These are phyloP conservation scores for Scytalopus superciliaris DNA, from an alignment of 2,113 vertebrate genomes.

Conservation along the genomic window DNA sequence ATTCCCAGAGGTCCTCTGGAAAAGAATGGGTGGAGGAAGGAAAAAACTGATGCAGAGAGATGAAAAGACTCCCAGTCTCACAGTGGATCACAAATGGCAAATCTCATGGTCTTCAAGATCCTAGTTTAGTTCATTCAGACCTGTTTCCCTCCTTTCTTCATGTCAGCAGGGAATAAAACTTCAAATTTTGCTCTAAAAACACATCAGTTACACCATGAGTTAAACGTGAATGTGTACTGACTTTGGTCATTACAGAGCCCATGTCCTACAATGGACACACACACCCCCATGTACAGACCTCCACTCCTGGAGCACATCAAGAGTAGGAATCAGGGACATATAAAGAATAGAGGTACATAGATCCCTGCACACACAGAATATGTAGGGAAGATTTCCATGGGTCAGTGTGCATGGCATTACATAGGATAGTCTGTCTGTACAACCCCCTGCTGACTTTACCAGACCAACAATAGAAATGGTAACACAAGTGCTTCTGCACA, in stretches of 20 bases:
- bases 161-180: background rate
- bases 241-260: background rate
- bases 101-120: background rate
- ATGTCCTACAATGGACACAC: background rate
- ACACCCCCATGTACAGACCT: background rate
- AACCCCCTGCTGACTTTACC: background rate
- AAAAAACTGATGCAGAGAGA: background rate
- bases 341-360: background rate
- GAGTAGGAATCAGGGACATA: background rate
- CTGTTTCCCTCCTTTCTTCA: background rate
- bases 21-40: background rate
- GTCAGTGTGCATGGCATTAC: background rate
- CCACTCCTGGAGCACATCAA: background rate
- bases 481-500: rapidly evolving
- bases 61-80: background rate
- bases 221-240: rapidly evolving
- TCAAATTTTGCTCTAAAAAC: background rate
- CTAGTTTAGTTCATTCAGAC: background rate
- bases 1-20: background rate
- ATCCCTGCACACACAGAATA: background rate
- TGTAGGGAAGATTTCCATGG: background rate
- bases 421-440: background rate
- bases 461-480: background rate
- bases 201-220: background rate
- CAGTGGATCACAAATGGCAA: background rate